Evolutionary conservation across 2,888 invertebrate species (phyloP), one percentile per base, ranked within the genome.

Genomic region (Heliconius cydno): DNA sequence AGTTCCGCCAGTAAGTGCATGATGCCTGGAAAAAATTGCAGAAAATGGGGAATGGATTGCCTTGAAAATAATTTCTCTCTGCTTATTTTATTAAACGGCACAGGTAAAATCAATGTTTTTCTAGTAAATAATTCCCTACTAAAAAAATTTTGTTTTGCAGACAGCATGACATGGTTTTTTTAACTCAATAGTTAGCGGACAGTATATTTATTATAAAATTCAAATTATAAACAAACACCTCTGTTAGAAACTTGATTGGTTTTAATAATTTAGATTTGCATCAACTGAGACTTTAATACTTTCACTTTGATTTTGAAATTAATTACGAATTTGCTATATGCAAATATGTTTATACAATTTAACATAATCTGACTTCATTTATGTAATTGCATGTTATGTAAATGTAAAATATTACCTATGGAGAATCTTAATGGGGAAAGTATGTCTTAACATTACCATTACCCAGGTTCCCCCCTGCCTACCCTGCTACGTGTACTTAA

Each of bases 221-320:
- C 52, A 52, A 52, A 52, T 52, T 38, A n/a, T 68, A 46, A 25
- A 70, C 15, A 70, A 41, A 70, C 41, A 15, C 25, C 5, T 70
- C 41, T 13, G 28, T 46, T 41, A 38, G n/a, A 70, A 70, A 41
- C 15, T 73, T 15, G 71, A 75, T 80, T 65, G 25, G 9, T 19
- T 41, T 70, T 60, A 46, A 28, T 41, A 72, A 22, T 57, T 78
- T 15, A 74, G 13, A n/a, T 60, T 38, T 73, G 13, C 38, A 38
- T 13, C 1, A 34, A 34, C 7, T 68, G 7, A 5, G 15, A 25
- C 3, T 70, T n/a, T 30, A 7, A n/a, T 34, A 72, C 72, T 73
- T 73, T 73, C 60, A 73, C 73, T 73, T 60, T n/a, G 30, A 73
- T 60, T 15, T 60, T 73, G 7, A 46, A 73, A 72, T 72, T 30